Evolutionary conservation across 2,113 vertebrate species (phyloP), one percentile per base, ranked within the genome.

Genomic region (Corythaeola cristata): DNA sequence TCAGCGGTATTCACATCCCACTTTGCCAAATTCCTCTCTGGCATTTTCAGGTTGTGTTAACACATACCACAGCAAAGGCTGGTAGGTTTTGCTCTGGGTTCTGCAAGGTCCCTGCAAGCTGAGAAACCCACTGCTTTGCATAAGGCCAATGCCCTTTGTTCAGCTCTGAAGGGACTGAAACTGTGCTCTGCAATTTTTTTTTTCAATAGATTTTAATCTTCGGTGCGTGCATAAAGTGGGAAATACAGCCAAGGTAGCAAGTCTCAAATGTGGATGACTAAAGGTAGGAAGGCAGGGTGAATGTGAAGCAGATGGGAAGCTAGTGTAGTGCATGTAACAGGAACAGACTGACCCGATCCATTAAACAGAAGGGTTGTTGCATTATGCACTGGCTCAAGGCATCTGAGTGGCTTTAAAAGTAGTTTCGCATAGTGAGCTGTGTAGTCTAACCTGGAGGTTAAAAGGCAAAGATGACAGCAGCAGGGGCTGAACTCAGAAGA

Each of bases 301-400:
- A 27, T 3, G 15, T 55, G 81, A 79, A 73, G 69, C 83, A 88
- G 81, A 85, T 89, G 84, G 58, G 58, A 91, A 97, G 37, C 69
- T 71, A 95, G 37, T 79, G 94, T 95, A 92, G 94, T 97, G 92
- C 94, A 94, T 35, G 32, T 97, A 96, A 97, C 89, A 85, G 77
- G 92, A 96, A 88, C 69, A 89, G 96, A 89, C 95, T 93, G 74
- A 95, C 66, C 71, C 0, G 5, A 85, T 95, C 91, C 96, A 97
- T 97, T 97, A 96, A 95, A 66, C 69, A 71, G 84, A 71, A 74
- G 32, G 9, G 83, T 82, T 95, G 49, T 79, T 97, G 94, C 92
- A 95, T 97, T 97, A 97, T 97, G 97, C 77, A 97, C 84, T 90
- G 95, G 80, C 83, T 87, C 55, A 81, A 87, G 74, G 69, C 85